Percentiles rank a stretch among this genome's conserved stretches.
Evolutionary conservation across 2,797 vertebrate genomes (phyloP).

Genomic region (Lycodopsis pacificus): DNA sequence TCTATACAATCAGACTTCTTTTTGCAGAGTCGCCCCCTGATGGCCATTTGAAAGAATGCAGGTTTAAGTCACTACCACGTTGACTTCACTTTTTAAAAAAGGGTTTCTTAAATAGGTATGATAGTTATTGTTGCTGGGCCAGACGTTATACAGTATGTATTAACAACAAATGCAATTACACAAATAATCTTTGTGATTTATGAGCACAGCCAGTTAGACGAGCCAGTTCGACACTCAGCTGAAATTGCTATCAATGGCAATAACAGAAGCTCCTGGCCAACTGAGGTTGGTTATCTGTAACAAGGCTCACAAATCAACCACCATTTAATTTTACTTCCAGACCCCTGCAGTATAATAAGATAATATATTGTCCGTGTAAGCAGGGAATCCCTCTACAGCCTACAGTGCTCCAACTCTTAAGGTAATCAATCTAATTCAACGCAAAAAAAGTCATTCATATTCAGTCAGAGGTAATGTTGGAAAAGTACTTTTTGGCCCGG

Average conservation of each 20-base stretch:
- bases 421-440: neutral
- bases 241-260: conserved; percentile 33
- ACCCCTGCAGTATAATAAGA: conserved; percentile 1
- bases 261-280: conserved; percentile 20
- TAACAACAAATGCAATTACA: conserved; percentile 5
- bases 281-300: conserved; percentile 21
- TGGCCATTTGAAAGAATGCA: neutral
- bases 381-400: neutral
- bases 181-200: conserved; percentile 28
- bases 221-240: conserved; percentile 28
- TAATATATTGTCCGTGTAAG: neutral
- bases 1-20: neutral
- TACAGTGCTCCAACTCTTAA: neutral
- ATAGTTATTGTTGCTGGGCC: neutral
- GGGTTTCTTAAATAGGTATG: neutral
- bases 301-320: conserved; percentile 42
- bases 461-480: neutral
- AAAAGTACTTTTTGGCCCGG: conserved; percentile 1
- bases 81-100: neutral
- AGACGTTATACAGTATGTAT: neutral
- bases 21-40: neutral
- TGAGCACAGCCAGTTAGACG: conserved; percentile 15
- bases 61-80: neutral
- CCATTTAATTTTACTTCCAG: conserved; percentile 13
- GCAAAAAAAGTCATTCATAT: neutral